Percentiles rank a stretch among this genome's conserved stretches.
Evolutionary conservation across 2,113 vertebrate genomes (phyloP).

Genomic region (Rhodinocichla rosea): DNA sequence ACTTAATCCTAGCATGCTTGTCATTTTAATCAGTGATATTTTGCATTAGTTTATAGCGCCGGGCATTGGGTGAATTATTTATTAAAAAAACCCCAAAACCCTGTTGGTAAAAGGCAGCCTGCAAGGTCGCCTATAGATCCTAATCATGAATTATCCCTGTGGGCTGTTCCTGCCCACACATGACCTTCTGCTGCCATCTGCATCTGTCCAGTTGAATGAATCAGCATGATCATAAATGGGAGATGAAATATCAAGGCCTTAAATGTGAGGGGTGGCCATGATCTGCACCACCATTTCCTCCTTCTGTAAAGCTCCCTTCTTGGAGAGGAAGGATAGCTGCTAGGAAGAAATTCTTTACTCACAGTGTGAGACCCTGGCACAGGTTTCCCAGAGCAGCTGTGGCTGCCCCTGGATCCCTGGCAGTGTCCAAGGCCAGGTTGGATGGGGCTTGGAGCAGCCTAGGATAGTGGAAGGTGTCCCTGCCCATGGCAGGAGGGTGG

Average conservation of each 20-base stretch:
- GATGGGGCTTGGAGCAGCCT: rapidly evolving
- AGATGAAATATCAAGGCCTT: neutral
- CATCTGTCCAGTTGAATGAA: neutral
- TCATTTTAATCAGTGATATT: neutral
- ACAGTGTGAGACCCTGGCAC: neutral
- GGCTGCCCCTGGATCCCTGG: neutral
- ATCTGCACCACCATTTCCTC: neutral
- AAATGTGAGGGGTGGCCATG: neutral
- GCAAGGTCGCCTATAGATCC: neutral
- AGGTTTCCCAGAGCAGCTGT: rapidly evolving
- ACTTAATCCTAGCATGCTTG: neutral
- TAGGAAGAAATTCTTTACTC: neutral
- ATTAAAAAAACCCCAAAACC: neutral
- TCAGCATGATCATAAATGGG: neutral
- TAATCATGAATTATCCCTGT: neutral
- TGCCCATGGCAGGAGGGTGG: neutral
- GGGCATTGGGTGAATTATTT: neutral
- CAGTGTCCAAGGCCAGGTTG: neutral
- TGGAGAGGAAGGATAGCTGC: neutral
- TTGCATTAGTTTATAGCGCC: neutral
- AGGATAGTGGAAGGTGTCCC: rapidly evolving
- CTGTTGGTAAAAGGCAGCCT: neutral
- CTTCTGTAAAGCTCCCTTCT: neutral
- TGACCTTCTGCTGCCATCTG: neutral
- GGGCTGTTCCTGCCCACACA: neutral